phyloP scores from a whole-genome alignment of 2,888 invertebrate genomes.

The Aphodius sticticus region DNA sequence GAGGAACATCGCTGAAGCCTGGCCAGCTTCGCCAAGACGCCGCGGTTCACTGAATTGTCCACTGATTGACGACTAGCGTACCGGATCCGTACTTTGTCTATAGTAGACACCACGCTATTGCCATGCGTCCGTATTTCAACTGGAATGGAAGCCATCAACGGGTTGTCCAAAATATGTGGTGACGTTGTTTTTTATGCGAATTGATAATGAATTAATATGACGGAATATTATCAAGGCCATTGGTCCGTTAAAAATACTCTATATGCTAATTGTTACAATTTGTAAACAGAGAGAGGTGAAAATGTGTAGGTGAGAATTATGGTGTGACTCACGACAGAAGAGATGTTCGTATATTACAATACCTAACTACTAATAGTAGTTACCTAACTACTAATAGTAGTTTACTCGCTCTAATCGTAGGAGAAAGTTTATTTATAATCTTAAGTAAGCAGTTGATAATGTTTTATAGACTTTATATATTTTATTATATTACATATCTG shows the following conservation, averaged over 20 bases:
- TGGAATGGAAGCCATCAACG: neutral
- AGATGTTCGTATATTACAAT: too few species aligned
- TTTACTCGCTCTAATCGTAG: too few species aligned
- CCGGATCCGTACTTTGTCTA: neutral
- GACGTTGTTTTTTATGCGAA: neutral
- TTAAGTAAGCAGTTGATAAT: too few species aligned
- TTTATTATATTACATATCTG: too few species aligned
- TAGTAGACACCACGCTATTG: neutral
- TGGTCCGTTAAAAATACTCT: neutral
- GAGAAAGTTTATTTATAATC: too few species aligned
- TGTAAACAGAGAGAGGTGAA: neutral
- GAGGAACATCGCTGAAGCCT: neutral
- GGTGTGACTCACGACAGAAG: too few species aligned
- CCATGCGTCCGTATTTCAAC: neutral
- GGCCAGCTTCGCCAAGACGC: neutral
- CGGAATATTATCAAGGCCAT: neutral
- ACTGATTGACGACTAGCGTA: neutral
- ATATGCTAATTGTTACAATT: too few species aligned
- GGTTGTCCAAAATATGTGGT: neutral
- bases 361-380: too few species aligned
- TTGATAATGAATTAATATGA: neutral
- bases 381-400: too few species aligned
- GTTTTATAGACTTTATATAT: too few species aligned
- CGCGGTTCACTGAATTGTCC: neutral
- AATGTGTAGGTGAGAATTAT: neutral